Evolutionary conservation across 2,113 vertebrate genomes (phyloP), one percentile per base, ranked within the genome.

Genomic region (Chloropsis cyanopogon): DNA sequence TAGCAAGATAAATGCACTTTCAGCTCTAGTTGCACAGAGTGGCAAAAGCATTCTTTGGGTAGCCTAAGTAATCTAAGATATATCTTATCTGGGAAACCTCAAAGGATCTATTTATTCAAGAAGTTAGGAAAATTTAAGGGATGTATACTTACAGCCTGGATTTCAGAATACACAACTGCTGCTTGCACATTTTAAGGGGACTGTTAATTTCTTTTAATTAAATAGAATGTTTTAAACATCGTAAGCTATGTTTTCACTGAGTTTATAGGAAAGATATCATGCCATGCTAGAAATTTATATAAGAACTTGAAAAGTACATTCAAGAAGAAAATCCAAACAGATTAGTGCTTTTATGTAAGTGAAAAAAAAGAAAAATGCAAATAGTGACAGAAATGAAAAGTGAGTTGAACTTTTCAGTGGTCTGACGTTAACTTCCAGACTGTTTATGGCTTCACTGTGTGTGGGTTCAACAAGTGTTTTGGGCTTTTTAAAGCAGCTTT

Each of bases 1-100:
- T 92, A 82, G 78, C 53, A 91, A 92, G 88, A 93, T 76, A 83
- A 92, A 85, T 85, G 82, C 42, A 86, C 86, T 95, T 97, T 92
- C 66, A 68, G 31, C 63, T 97, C 50, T 95, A 77, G 88, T 93
- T 78, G 70, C 77, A 61, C 46, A 56, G 86, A 87, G 44, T 9
- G 31, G 64, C 71, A 82, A 82, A 88, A 70, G 11, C 47, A 61
- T 39, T 59, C 60, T 86, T 79, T 49, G 65, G 63, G 85, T 80
- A 84, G 75, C 46, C 21, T 49, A 29, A 83, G 44, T 88, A 92
- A 70, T 82, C 31, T 64, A 39, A 87, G 68, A 78, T 90, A 54
- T 50, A 50, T 78, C 44, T 71, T 81, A 84, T 86, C 88, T 94
- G 56, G 44, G 71, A 85, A 92, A 92, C 75, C 64, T 87, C 39